A percentile compares a stretch with the other conserved stretches of the same genome.
Evolutionary conservation across 2,797 vertebrate genomes (phyloP).

Genomic region (Dryobates pubescens): DNA sequence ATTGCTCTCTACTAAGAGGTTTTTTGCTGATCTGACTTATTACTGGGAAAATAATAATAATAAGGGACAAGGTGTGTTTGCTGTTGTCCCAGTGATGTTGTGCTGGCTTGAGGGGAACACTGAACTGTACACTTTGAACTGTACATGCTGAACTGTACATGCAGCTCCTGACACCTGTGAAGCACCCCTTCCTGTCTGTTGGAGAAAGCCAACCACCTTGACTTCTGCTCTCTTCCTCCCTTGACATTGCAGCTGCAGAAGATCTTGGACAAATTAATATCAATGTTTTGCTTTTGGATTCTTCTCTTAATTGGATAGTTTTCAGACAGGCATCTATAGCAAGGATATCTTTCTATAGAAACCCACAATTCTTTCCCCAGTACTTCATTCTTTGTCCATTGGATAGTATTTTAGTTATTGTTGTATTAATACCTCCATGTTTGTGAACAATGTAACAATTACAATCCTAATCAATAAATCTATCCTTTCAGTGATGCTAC

Average conservation of each 20-base stretch:
- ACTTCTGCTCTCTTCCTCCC: neutral
- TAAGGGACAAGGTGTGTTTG: neutral
- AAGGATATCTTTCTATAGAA: neutral
- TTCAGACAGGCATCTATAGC: neutral
- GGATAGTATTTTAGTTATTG: neutral
- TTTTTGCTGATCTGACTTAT: neutral
- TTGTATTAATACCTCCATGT: neutral
- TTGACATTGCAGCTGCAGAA: neutral
- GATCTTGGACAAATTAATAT: neutral
- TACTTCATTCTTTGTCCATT: neutral
- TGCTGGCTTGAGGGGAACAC: neutral
- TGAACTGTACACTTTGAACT: neutral
- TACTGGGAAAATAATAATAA: neutral
- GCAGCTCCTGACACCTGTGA: neutral
- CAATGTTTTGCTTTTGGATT: slow-evolving; percentile 7
- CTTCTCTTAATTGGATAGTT: slow-evolving; percentile 5
- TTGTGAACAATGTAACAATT: neutral
- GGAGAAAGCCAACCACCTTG: neutral
- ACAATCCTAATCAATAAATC: neutral
- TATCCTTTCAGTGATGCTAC: neutral
- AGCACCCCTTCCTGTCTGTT: fast-evolving
- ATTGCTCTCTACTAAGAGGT: neutral
- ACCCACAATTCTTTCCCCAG: neutral
- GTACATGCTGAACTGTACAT: fast-evolving
- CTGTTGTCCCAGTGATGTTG: neutral